Conservation (phyloP, 2,888 invertebrate genomes). For the Melanotus villosus region DNA sequence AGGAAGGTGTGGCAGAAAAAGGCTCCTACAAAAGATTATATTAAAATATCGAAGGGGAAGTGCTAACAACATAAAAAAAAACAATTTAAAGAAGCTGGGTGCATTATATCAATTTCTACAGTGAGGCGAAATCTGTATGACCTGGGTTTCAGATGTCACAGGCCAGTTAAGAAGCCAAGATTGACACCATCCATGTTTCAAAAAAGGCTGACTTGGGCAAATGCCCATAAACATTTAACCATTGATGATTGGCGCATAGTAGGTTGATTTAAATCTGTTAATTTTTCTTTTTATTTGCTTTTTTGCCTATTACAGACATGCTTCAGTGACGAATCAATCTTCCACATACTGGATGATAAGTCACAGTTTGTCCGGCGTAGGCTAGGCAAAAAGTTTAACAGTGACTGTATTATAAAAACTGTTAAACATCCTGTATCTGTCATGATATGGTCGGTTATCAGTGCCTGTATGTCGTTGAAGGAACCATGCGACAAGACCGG, state of each 20-base stretch:
- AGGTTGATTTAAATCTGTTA: too few species aligned
- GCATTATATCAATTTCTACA: too few species aligned
- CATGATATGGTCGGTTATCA: slow-evolving; percentile 50
- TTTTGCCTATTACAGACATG: background rate
- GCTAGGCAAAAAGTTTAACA: slow-evolving; percentile 3
- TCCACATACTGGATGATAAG: slow-evolving; percentile 13
- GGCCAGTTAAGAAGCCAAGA: too few species aligned
- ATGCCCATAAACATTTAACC: slow-evolving; percentile 15
- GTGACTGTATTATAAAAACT: slow-evolving; percentile 15
- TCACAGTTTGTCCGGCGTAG: slow-evolving; percentile 8
- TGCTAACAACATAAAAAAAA: too few species aligned
- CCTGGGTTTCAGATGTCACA: slow-evolving; percentile 27
- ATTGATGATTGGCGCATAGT: background rate
- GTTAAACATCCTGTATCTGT: slow-evolving; percentile 43
- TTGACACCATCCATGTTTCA: too few species aligned
- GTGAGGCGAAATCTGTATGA: slow-evolving; percentile 23
- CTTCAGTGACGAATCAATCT: slow-evolving; percentile 17
- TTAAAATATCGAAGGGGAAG: too few species aligned
- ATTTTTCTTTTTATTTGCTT: too few species aligned
- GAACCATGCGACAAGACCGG: slow-evolving; percentile 48
- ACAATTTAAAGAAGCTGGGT: too few species aligned
- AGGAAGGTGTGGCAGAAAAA: too few species aligned
- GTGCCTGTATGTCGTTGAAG: slow-evolving; percentile 46
- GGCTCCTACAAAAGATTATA: too few species aligned
- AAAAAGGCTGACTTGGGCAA: slow-evolving; percentile 23